Base-by-base conservation (phyloP, 2,888 invertebrate species). In the Agonum fuliginosum region DNA sequence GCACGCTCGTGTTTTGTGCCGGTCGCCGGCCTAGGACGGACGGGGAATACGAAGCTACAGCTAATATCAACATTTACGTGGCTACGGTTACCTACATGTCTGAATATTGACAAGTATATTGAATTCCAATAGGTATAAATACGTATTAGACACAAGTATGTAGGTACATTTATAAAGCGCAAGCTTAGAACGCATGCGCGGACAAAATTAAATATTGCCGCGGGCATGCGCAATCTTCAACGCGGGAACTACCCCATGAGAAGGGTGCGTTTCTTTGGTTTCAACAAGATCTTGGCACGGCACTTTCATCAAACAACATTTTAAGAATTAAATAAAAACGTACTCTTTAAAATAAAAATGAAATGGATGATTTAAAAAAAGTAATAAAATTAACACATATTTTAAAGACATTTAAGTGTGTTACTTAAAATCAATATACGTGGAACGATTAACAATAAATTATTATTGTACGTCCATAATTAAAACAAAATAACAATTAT, bases 91-190 rank as follows among this genome's bases (percentile, higher is more conserved):
- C 81, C 83, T 83, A 83, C 81, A 77, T 81, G 81, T 84, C 83
- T 82, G 82, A 84, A 83, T 84, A 84, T 84, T 83, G 83, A 84
- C 83, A 83, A 83, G 83, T 83, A 83, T 83, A 83, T 83, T 83
- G 82, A 84, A 83, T 83, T 83, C 82, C 83, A 82, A 83, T 82
- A 81, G 81, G 80, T 80, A 79, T 79, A 81, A 77, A 77, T 77
- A 77, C 77, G 70, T 77, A 77, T 77, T 77, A 77, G 70, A 77
- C 77, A 77, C 77, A 77, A 41, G 51, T 77, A 77, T 74, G 74
- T 74, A 74, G 74, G 77, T 77, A 77, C 77, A 77, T 77, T 77
- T 70, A 77, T 70, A 77, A 77, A 70, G 70, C 77, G 77, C 77
- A 77, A 77, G 77, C 70, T 58, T 74, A 58, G 67, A 51, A 77